Percentiles rank a stretch among this genome's conserved stretches.
Conservation (phyloP, 2,888 invertebrate genomes). For the Mythimna loreyi region DNA sequence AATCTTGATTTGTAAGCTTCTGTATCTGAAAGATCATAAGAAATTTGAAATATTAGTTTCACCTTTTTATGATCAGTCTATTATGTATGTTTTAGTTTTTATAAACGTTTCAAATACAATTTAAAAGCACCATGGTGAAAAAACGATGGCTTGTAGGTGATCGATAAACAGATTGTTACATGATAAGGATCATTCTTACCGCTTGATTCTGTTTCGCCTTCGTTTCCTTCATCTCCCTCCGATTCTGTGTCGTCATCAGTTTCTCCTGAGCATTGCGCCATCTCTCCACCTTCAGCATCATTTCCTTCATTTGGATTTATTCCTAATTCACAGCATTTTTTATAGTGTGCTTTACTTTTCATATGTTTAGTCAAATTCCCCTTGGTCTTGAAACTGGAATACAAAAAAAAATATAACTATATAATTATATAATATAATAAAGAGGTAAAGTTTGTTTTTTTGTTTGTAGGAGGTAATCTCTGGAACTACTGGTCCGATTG, state of each 20-base stretch:
- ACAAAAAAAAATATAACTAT: slow-evolving; percentile 12
- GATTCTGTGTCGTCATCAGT: slow-evolving; percentile 93
- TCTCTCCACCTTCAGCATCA: slow-evolving; percentile 90
- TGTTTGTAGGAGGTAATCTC: no score
- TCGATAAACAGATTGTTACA: not conserved
- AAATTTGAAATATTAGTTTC: slow-evolving; percentile 18
- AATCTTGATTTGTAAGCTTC: slow-evolving; percentile 93
- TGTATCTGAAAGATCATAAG: slow-evolving; percentile 84
- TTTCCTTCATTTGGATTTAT: slow-evolving; percentile 94
- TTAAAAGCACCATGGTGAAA: not conserved
- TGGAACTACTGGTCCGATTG: no score
- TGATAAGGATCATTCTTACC: slow-evolving; percentile 86
- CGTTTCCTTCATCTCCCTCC: slow-evolving; percentile 92
- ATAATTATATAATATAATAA: not conserved
- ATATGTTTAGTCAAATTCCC: slow-evolving; percentile 99
- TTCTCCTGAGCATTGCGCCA: slow-evolving; percentile 90
- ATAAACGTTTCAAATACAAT: not conserved
- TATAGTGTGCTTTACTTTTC: slow-evolving; percentile 99
- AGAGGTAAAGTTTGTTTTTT: no score
- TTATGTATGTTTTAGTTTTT: slow-evolving; percentile 1
- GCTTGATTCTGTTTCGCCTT: slow-evolving; percentile 92
- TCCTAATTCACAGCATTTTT: slow-evolving; percentile 96
- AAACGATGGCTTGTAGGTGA: not conserved
- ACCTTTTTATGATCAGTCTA: not conserved
- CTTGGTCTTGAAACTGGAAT: slow-evolving; percentile 98